Evolutionary conservation across 1,140 invertebrate genomes (phyloP), one percentile per base, ranked within the genome.

Genomic region (Diprion similis): DNA sequence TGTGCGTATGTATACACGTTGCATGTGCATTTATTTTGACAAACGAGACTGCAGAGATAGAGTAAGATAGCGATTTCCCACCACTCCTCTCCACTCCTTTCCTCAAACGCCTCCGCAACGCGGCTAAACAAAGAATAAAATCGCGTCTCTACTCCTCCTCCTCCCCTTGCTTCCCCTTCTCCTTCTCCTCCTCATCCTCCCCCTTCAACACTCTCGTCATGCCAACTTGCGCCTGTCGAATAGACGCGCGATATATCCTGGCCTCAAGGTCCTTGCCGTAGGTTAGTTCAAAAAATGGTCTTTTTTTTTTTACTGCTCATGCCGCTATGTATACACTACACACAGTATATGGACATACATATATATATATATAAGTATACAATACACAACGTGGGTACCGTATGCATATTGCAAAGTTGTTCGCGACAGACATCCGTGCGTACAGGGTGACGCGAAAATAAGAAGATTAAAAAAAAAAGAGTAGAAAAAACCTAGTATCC

Each of bases 341-440:
- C n/a, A 15, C 10, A 19, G 4, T 70, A 13, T 70, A 46, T 46
- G 48, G 47, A 71, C 59, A 59, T 59, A 1, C 15, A 64, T 64
- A 64, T 15, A 71, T 71, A 19, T 64, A 71, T 64, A 19, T 6
- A 59, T 71, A 64, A 8, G 37, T 10, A 70, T 46, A 46, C 46
- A 46, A 37, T n/a, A n/a, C 3, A 11, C 7, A 45, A 70, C 11
- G 46, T 59, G n/a, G 11, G 4, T 59, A 59, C 24, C 51, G 51
- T 59, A 59, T 8, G 11, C n/a, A 8, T 59, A 59, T 59, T n/a
- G 51, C n/a, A 59, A 59, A 7, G 8, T 37, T 37, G 6, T 37
- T 37, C 24, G 24, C 24, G 24, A 37, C 24, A 6, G 24, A n/a
- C n/a, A n/a, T n/a, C n/a, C n/a, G n/a, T n/a, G n/a, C n/a, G n/a